phyloP scores from a whole-genome alignment of 1,140 invertebrate species.

The Zaprionus inermis region DNA sequence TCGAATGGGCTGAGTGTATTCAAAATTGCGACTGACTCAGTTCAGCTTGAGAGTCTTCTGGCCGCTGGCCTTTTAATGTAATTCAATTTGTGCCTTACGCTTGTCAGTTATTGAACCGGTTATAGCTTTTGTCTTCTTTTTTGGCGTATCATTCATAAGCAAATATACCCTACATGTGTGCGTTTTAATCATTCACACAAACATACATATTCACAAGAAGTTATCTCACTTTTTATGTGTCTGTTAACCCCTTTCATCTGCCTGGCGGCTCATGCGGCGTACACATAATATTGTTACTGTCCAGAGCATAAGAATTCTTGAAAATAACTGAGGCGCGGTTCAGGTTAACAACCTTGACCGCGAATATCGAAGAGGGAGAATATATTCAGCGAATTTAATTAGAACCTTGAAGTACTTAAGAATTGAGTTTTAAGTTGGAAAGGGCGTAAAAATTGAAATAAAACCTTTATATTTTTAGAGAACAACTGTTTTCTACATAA shows the following conservation, averaged over 20 bases:
- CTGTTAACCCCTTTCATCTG: constrained; percentile 14
- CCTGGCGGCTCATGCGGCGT: constrained; percentile 40
- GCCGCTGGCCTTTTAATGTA: constrained; percentile 73
- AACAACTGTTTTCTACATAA: neutral
- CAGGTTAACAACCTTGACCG: constrained; percentile 80
- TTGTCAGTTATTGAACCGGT: constrained; percentile 75
- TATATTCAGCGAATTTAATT: constrained; percentile 38
- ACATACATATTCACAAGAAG: neutral
- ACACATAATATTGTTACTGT: constrained; percentile 63
- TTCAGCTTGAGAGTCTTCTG: constrained; percentile 42
- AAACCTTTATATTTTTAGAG: neutral
- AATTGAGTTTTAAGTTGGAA: neutral
- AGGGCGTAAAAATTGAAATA: neutral
- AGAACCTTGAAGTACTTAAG: constrained; percentile 10
- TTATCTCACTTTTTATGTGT: constrained; percentile 44
- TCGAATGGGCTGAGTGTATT: constrained; percentile 20
- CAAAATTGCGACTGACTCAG: constrained; percentile 25
- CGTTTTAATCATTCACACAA: neutral
- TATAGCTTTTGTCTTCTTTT: constrained; percentile 52
- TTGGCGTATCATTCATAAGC: constrained; percentile 23
- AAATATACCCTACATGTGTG: neutral
- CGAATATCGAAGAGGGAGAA: constrained; percentile 52
- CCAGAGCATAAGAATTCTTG: constrained; percentile 58
- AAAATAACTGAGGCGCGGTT: constrained; percentile 41
- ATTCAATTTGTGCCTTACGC: constrained; percentile 64